Base-by-base conservation (phyloP, 23 tunicate species). In the Trididemnum nubilum region DNA sequence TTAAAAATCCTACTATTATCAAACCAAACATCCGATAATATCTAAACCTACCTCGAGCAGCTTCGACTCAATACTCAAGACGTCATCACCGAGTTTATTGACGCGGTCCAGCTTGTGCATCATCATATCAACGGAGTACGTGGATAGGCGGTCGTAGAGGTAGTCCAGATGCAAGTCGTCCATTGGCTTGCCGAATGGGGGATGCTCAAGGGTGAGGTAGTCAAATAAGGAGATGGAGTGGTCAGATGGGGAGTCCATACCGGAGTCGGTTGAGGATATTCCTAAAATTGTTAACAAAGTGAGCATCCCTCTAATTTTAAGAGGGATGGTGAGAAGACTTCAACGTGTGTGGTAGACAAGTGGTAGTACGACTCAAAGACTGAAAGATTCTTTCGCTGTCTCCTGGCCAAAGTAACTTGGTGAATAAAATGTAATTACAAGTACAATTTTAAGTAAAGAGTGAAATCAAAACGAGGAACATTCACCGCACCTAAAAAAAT, bases 61-160 rank as follows among this genome's bases (percentile, higher is more conserved):
- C 24, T 83, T 70, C 0, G 83, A 63, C 69, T 93, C 98, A 40
- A 93, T 82, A 5, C 9, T 37, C 21, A 77, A 65, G 0, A 93
- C 89, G 0, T 93, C 98, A 66, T 83, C 83, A 67, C 78, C 65
- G 25, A 93, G 83, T 71, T 85, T 86, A 34, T 83, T 84, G 31
- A 93, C 92, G 26, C 98, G 60, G 23, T 93, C 93, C 33, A 93
- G 61, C 0, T 85, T 60, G 57, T 70, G 84, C 36, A 93, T 31
- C 93, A 93, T 83, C 98, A 93, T 87, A 66, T 93, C 98, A 49
- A 93, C 98, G n/a, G 98, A 93, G 73, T 93, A 93, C 7, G 87
- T 50, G 65, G 90, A 85, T 38, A 93, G 77, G 57, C 98, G 49
- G 32, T 80, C 81, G 73, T 83, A 93, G 2, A 93, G 60, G 72